These are phyloP conservation scores for Brachyistius frenatus DNA, from an alignment of 2,113 vertebrate species.

Conservation along the genomic window DNA sequence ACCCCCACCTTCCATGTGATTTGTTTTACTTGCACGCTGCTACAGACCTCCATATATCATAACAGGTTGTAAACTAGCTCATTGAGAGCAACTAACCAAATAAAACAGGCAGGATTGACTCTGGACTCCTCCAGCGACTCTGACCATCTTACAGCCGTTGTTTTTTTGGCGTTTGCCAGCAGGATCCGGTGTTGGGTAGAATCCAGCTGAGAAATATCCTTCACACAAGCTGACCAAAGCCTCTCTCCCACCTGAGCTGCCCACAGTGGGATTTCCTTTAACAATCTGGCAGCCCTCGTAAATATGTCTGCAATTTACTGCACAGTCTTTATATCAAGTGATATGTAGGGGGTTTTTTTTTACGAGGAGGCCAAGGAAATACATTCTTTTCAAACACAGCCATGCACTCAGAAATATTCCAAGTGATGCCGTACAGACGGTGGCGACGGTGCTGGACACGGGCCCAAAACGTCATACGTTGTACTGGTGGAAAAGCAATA, in stretches of 20 bases:
- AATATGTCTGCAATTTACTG: slow-evolving; percentile 60
- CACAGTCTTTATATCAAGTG: slow-evolving; percentile 19
- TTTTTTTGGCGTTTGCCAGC: slow-evolving; percentile 51
- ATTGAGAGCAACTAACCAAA: slow-evolving; percentile 61
- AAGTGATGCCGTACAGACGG: slow-evolving; percentile 49
- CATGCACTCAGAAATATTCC: slow-evolving; percentile 38
- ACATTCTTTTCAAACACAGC: slow-evolving; percentile 49
- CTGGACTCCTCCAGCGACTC: slow-evolving; percentile 44
- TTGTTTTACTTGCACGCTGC: slow-evolving; percentile 64
- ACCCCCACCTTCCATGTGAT: slow-evolving; percentile 61
- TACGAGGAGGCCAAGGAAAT: slow-evolving; percentile 52
- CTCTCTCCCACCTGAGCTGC: slow-evolving; percentile 19
- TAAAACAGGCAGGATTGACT: slow-evolving; percentile 60
- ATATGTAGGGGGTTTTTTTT: slow-evolving; percentile 31
- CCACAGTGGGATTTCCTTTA: slow-evolving; percentile 45
- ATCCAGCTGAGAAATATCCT: slow-evolving; percentile 50
- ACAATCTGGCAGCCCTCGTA: slow-evolving; percentile 52
- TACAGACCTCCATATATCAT: slow-evolving; percentile 71
- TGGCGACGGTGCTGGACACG: slow-evolving; percentile 16
- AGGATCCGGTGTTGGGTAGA: slow-evolving; percentile 29
- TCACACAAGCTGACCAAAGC: slow-evolving; percentile 21
- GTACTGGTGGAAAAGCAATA: slow-evolving; percentile 50
- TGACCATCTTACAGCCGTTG: slow-evolving; percentile 11
- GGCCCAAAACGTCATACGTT: slow-evolving; percentile 33
- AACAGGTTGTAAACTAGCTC: slow-evolving; percentile 71